Conservation (phyloP, 2,888 invertebrate species). For the Megastigmus dorsalis region DNA sequence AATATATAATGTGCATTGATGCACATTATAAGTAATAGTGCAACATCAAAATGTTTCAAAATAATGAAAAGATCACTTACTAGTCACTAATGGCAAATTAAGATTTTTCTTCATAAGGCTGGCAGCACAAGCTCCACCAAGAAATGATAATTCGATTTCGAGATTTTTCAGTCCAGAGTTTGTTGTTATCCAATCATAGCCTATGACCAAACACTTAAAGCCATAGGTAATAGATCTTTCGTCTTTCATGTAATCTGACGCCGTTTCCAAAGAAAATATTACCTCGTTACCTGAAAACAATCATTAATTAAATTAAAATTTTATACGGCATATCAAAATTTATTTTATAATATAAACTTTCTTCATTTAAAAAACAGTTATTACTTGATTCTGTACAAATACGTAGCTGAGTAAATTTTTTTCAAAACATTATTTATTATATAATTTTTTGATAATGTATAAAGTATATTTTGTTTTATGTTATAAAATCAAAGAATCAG, state of each 20-base stretch:
- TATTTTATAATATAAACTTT: neutral
- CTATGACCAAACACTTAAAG: constrained; percentile 88
- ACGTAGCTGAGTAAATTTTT: neutral
- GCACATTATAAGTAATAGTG: no score
- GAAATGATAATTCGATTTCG: constrained; percentile 92
- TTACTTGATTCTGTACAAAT: no score
- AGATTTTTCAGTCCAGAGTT: constrained; percentile 80
- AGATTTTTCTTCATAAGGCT: constrained; percentile 91
- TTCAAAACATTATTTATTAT: neutral
- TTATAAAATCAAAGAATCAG: no score
- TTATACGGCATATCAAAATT: neutral
- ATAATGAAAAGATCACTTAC: constrained; percentile 71
- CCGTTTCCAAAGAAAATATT: constrained; percentile 95
- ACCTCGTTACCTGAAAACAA: constrained; percentile 86
- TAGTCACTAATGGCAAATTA: constrained; percentile 79
- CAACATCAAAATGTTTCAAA: no score
- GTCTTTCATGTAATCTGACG: constrained; percentile 94
- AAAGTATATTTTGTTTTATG: no score
- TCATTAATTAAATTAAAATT: neutral
- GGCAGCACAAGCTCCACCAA: constrained; percentile 93
- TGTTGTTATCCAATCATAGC: constrained; percentile 85
- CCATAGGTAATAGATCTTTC: constrained; percentile 87
- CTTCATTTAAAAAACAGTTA: neutral
- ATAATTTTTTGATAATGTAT: no score
- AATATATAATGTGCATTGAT: no score